Conservation (phyloP, 2,797 vertebrate species). For the Acipenser transmontanus region DNA sequence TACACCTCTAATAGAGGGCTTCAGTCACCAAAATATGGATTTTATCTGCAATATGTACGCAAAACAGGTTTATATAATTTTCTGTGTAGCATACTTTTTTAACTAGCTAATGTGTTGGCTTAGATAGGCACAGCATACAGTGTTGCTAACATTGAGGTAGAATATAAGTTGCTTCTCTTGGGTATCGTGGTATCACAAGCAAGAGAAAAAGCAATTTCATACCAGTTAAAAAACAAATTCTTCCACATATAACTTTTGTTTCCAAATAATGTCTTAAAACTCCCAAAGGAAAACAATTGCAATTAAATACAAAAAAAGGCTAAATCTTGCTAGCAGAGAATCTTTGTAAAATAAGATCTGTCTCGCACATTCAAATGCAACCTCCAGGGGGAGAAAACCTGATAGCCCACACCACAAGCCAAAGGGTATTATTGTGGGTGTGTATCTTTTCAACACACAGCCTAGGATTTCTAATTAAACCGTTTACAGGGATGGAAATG, state of each 20-base stretch:
- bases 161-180: neutral
- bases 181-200: neutral
- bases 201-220: neutral
- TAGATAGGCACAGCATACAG: neutral
- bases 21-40: neutral
- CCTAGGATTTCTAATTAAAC: no score
- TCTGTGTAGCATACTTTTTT: neutral
- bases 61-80: neutral
- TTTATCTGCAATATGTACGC: neutral
- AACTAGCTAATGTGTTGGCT: neutral
- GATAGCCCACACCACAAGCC: no score
- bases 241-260: neutral
- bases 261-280: neutral
- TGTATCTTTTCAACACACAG: no score
- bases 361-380: no score
- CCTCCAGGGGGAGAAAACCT: no score
- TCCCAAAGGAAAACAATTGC: neutral
- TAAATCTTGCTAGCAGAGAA: no score
- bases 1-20: no score
- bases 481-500: no score
- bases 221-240: neutral
- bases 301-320: no score
- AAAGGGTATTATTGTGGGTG: no score
- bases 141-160: neutral
- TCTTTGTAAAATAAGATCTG: no score